Conservation (phyloP, 2,113 vertebrate genomes). For the Grallaria varia region DNA sequence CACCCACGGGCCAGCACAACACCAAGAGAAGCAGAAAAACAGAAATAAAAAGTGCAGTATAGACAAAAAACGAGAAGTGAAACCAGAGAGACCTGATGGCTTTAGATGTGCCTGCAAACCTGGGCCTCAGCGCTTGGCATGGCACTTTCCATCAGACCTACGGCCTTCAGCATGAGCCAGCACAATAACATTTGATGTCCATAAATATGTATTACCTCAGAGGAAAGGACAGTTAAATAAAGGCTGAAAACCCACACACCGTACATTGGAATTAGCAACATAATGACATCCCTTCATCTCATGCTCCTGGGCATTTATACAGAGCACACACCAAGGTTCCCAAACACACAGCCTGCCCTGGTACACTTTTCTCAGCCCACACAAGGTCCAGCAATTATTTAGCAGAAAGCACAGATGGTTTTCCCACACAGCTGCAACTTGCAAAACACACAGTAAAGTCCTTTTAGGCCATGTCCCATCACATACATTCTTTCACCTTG, state of each 20-base stretch:
- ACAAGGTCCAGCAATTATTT: neutral
- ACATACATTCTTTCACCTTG: neutral
- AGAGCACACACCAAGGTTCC: neutral
- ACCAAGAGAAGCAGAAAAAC: neutral
- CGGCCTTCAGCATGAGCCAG: neutral
- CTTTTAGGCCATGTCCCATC: neutral
- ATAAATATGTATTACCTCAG: neutral
- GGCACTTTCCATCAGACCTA: neutral
- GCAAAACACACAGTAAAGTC: neutral
- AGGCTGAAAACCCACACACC: neutral
- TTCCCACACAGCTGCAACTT: neutral
- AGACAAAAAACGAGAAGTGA: neutral
- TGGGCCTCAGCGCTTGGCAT: neutral
- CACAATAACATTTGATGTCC: neutral
- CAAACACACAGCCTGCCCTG: neutral
- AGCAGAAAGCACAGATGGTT: neutral
- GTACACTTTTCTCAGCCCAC: neutral
- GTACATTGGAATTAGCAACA: neutral
- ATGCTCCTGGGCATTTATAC: neutral
- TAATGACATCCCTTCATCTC: neutral
- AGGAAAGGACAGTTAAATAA: neutral
- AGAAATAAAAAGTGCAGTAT: neutral
- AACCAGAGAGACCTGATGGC: neutral
- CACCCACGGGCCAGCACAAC: neutral
- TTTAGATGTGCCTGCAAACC: neutral